phyloP scores from a whole-genome alignment of 2,113 vertebrate genomes.

The Ciconia stormi region DNA sequence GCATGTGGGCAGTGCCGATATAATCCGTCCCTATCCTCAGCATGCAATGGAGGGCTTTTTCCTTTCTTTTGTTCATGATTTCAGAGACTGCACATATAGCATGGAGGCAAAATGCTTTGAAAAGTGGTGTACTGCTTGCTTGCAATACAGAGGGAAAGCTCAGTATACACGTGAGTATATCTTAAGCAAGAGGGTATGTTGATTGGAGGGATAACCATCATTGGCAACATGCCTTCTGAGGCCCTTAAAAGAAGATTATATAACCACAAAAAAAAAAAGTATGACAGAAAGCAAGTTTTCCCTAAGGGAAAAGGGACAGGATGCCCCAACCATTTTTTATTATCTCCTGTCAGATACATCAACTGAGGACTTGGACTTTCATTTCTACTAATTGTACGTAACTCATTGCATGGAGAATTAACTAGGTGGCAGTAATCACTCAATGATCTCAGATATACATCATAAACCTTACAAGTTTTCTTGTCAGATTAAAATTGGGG shows the following conservation, averaged over 20 bases:
- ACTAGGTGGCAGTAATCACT: slow-evolving; percentile 54
- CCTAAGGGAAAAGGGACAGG: neutral
- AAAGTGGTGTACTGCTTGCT: neutral
- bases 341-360: neutral
- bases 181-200: accelerated
- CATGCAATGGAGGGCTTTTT: neutral
- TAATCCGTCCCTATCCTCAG: neutral
- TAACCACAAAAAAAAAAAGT: neutral
- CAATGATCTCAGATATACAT: neutral
- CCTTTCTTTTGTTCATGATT: neutral
- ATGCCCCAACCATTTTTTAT: neutral
- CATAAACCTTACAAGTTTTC: neutral
- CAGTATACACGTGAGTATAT: neutral
- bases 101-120: neutral
- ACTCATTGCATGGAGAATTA: neutral
- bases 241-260: neutral
- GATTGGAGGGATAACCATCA: neutral
- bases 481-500: neutral
- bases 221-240: neutral
- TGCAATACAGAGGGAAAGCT: neutral
- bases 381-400: neutral
- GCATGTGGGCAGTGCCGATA: neutral
- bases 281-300: neutral
- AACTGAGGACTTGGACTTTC: neutral
- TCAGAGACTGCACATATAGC: neutral